Evolutionary conservation across 2,113 vertebrate species (phyloP).

Genomic region (Arvicanthis niloticus): DNA sequence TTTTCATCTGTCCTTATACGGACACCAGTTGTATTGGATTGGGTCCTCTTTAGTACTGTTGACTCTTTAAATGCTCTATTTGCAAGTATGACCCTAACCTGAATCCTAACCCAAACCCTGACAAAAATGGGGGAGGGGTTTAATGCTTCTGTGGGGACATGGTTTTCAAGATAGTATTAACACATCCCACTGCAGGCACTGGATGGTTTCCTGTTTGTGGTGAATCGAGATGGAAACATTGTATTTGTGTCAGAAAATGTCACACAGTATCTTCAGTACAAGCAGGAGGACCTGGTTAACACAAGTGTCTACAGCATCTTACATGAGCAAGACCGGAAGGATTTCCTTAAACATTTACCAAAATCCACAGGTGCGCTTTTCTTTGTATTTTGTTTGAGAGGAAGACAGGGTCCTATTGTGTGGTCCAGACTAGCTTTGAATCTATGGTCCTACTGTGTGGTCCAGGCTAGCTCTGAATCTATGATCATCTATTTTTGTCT

Average conservation of each 20-base stretch:
- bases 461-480: neutral
- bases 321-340: constrained; percentile 96
- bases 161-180: constrained; percentile 17
- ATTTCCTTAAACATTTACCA: constrained; percentile 97
- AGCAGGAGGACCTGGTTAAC: constrained; percentile 98
- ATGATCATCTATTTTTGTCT: neutral
- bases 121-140: neutral
- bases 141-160: neutral
- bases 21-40: neutral
- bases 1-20: neutral
- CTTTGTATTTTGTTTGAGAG: neutral
- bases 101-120: neutral
- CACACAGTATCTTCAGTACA: constrained; percentile 97
- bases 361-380: constrained; percentile 92
- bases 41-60: neutral
- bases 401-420: neutral
- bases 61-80: neutral
- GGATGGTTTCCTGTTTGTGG: constrained; percentile 98
- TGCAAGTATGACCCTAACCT: neutral
- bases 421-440: neutral
- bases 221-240: constrained; percentile 98
- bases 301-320: constrained; percentile 97
- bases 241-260: constrained; percentile 99
- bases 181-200: constrained; percentile 89
- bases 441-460: neutral